These are phyloP conservation scores for Coecobrya sp. DNA, from an alignment of 2,888 invertebrate genomes.

Conservation along the genomic window DNA sequence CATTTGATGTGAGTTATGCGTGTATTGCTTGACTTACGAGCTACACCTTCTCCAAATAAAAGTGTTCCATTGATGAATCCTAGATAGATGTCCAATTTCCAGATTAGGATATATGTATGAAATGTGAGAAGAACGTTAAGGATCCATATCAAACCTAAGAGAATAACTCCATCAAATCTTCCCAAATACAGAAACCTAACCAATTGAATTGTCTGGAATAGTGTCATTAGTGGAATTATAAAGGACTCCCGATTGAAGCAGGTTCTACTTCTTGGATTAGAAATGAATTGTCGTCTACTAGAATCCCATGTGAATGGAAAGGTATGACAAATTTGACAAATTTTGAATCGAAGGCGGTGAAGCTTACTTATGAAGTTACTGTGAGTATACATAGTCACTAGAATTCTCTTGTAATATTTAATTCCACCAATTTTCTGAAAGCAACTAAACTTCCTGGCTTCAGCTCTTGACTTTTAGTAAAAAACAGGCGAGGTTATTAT, in stretches of 20 bases:
- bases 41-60: not conserved
- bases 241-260: not conserved
- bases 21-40: not conserved
- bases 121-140: not conserved
- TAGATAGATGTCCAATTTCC: not conserved
- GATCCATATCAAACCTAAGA: not conserved
- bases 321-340: not conserved
- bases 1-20: no score
- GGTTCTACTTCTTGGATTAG: not conserved
- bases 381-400: not conserved
- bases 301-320: not conserved
- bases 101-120: not conserved
- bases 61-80: not conserved
- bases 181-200: not conserved
- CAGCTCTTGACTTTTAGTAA: no score
- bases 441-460: no score
- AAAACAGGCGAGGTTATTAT: no score
- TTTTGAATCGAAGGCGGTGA: not conserved
- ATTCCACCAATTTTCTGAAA: no score
- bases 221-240: not conserved
- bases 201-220: not conserved
- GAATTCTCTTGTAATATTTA: no score
- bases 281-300: not conserved
- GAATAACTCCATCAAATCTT: not conserved
- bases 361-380: not conserved